Evolutionary conservation across 2,888 invertebrate genomes (phyloP).

Genomic region (Abscondita cerata): DNA sequence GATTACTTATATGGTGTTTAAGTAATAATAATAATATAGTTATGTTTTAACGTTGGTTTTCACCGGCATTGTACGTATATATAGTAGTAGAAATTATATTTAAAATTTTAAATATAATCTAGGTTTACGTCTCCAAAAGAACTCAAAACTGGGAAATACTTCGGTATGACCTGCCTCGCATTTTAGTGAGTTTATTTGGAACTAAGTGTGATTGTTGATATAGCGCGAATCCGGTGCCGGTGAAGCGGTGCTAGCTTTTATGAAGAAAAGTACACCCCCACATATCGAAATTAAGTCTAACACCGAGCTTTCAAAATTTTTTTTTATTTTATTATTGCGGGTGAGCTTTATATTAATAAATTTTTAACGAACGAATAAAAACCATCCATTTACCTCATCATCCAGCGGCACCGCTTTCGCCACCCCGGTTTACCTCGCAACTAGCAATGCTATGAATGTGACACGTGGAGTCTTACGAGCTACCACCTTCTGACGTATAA

Average conservation of each 20-base stretch:
- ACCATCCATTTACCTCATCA: conserved; percentile 29
- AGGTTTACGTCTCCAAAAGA: conserved; percentile 63
- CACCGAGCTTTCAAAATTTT: conserved; percentile 23
- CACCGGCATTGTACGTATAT: conserved; percentile 61
- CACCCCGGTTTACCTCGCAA: conserved; percentile 41
- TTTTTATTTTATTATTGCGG: conserved; percentile 18
- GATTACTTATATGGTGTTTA: conserved; percentile 57
- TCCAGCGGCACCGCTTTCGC: conserved; percentile 32
- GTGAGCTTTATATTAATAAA: conserved; percentile 22
- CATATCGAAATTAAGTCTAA: conserved; percentile 27
- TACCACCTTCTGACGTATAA: conserved; percentile 58
- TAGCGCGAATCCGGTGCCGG: conserved; percentile 47
- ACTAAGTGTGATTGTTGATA: conserved; percentile 77
- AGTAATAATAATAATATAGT: conserved; percentile 59
- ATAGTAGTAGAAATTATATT: conserved; percentile 61
- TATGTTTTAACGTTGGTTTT: conserved; percentile 59
- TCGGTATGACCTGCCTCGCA: conserved; percentile 72
- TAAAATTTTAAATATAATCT: conserved; percentile 54
- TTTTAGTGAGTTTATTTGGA: conserved; percentile 79
- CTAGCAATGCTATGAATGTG: conserved; percentile 60
- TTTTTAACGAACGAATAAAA: not conserved
- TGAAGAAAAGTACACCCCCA: conserved; percentile 28
- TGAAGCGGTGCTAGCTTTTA: conserved; percentile 37
- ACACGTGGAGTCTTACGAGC: conserved; percentile 53
- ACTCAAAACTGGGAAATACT: conserved; percentile 62